Evolutionary conservation across 2,113 vertebrate genomes (phyloP), one percentile per base, ranked within the genome.

Genomic region (human): DNA sequence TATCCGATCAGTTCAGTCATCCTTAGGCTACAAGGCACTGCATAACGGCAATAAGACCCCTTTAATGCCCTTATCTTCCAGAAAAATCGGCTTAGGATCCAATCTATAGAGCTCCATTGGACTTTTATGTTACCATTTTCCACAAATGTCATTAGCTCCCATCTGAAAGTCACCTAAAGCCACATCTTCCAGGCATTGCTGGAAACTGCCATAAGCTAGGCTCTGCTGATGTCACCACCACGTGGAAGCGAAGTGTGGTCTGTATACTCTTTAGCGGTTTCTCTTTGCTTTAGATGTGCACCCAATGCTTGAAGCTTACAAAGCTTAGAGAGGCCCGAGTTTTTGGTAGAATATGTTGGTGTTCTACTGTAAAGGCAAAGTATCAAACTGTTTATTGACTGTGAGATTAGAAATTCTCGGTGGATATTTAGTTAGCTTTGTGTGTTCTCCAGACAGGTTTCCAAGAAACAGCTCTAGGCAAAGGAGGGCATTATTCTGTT

Each of bases 371-470:
- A 93, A 96, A 93, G 12, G 59, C 43, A 55, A 88, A 92, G 57
- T 87, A 35, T 43, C 79, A 78, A 66, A 45, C 35, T 73, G 72
- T 93, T 95, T 96, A 93, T 85, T 94, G 92, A 35, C 78, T 83
- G 68, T 90, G 64, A 70, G 61, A 86, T 84, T 73, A 88, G 81
- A 94, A 35, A 90, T 95, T 94, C 87, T 89, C 35, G 48, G 50
- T 57, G 59, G 92, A 38, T 93, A 82, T 82, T 87, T 98, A 79
- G 94, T 94, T 84, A 89, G 78, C 43, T 97, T 48, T 85, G 72
- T 18, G 78, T 48, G 48, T 97, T 97, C 90, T 96, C 73, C 43
- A 86, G 93, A 97, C 35, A 57, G 38, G 4, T 48, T 97, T 96
- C 76, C 50, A 95, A 61, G 95, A 96, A 95, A 88, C 22, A 61